Conservation (phyloP, 1,140 invertebrate species). For the Archivesica marissinica region DNA sequence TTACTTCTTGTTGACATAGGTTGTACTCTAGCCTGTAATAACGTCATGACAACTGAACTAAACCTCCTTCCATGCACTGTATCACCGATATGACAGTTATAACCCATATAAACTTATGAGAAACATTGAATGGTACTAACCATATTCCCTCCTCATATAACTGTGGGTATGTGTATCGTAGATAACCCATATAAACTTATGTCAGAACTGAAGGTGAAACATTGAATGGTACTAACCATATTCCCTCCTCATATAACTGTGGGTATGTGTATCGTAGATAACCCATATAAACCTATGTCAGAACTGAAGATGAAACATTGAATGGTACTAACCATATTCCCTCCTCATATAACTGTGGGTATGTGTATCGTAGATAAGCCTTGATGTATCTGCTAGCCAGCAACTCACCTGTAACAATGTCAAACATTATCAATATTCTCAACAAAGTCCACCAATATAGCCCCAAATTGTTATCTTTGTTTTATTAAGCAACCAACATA, state of each 20-base stretch:
- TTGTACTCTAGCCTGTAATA: too few relatives aligned
- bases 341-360: conserved; percentile 90
- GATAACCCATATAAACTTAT: too few relatives aligned
- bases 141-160: conserved; percentile 89
- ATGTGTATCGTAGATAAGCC: conserved; percentile 86
- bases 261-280: conserved; percentile 88
- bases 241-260: conserved; percentile 89
- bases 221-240: too few relatives aligned
- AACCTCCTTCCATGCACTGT: too few relatives aligned
- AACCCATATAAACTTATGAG: too few relatives aligned
- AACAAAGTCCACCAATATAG: background rate
- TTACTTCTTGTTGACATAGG: too few relatives aligned
- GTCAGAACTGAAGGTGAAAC: too few relatives aligned
- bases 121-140: too few relatives aligned
- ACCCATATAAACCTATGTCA: conserved; percentile 85
- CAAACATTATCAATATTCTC: background rate
- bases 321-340: conserved; percentile 87
- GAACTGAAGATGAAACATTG: too few relatives aligned
- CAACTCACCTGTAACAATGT: conserved; percentile 74
- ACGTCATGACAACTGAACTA: too few relatives aligned
- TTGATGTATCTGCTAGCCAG: conserved; percentile 86
- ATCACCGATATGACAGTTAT: too few relatives aligned
- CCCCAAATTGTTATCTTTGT: background rate
- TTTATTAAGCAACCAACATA: too few relatives aligned
- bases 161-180: conserved; percentile 87